These are phyloP conservation scores for Protonibea diacanthus DNA, from an alignment of 2,797 vertebrate species.

Conservation along the genomic window DNA sequence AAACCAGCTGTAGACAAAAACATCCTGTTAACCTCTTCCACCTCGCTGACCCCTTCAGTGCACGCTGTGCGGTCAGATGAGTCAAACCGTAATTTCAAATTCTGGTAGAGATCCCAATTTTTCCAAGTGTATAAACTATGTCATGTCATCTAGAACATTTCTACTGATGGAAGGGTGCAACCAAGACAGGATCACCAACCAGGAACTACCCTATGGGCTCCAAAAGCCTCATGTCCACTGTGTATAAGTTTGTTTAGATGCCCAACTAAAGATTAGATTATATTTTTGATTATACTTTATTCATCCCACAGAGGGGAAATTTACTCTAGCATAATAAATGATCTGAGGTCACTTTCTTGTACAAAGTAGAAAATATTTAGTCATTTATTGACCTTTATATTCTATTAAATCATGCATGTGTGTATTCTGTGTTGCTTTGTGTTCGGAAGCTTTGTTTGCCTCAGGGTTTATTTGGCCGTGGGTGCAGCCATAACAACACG, in stretches of 20 bases:
- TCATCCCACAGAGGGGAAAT: no score
- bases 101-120: not conserved
- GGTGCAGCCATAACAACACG: not conserved
- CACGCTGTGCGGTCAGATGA: not conserved
- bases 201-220: not conserved
- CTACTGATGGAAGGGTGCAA: not conserved
- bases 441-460: not conserved
- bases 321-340: no score
- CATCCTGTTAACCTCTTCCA: slow-evolving; percentile 10
- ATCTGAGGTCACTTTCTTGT: not conserved
- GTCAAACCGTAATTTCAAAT: not conserved
- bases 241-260: not conserved
- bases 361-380: not conserved
- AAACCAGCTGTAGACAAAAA: slow-evolving; percentile 45
- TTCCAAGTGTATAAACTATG: not conserved
- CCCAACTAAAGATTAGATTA: no score
- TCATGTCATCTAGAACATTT: not conserved
- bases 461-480: not conserved
- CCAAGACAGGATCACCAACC: not conserved
- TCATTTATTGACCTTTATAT: no score
- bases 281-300: no score
- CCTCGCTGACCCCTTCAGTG: not conserved
- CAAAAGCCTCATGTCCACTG: not conserved
- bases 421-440: no score
- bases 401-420: no score